Evolutionary conservation across 2,888 invertebrate species (phyloP), one percentile per base, ranked within the genome.

Genomic region (Chymomyza caudatula): DNA sequence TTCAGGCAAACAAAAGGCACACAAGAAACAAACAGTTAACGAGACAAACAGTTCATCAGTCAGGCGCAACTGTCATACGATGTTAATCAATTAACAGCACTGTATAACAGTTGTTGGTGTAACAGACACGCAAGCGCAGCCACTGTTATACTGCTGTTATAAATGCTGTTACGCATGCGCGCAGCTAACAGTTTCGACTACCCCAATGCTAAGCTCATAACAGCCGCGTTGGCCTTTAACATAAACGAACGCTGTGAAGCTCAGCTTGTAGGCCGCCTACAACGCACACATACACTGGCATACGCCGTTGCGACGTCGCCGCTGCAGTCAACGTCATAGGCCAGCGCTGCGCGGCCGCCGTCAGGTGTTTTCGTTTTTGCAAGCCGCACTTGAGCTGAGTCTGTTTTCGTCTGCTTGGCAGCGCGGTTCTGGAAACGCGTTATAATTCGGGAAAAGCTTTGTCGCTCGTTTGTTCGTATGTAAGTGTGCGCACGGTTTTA

Each of bases 291-390:
- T 65, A 63, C 66, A 65, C 4, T 4, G 6, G 6, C 29, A 37
- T 11, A 58, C 59, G 29, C 22, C 53, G 66, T 52, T n/a, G 11
- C 42, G 58, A 53, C 61, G 63, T 43, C 43, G 51, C 56, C 49
- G 65, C 44, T 59, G 63, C 56, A 58, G 69, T 71, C 65, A 29
- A n/a, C 69, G 63, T 22, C 61, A 19, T 19, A 54, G 53, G 61
- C 59, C 61, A 65, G 47, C 65, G 63, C 72, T 60, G 64, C 56
- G 13, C 54, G 29, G 17, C 37, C 15, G 52, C 60, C 44, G 64
- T 79, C 85, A 85, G 85, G 87, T 85, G 82, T 86, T 78, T 78
- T 88, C 77, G 87, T 87, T 87, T 87, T 88, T 81, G 87, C 88
- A 82, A 85, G 84, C 81, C 74, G 73, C 66, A 52, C 62, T 74